phyloP scores from a whole-genome alignment of 2,113 vertebrate species.

The Limanda limanda region DNA sequence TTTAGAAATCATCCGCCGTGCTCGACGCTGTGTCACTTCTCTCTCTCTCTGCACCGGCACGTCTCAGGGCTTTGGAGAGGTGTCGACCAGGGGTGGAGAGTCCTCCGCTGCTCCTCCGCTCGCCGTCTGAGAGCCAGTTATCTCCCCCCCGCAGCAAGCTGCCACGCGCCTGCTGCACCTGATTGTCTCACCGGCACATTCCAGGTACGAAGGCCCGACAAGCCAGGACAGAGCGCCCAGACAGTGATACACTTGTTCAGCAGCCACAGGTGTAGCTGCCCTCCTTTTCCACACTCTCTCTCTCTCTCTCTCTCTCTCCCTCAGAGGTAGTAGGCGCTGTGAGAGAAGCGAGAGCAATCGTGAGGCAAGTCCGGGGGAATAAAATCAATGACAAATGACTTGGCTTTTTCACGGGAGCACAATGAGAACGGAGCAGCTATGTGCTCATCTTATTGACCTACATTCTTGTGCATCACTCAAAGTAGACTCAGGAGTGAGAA shows the following conservation, averaged over 20 bases:
- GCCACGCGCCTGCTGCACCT: constrained; percentile 97
- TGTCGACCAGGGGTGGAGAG: constrained; percentile 31
- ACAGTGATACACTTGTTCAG: constrained; percentile 98
- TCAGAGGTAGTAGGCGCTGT: constrained; percentile 74
- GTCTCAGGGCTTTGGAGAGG: constrained; percentile 36
- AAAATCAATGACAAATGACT: constrained; percentile 61
- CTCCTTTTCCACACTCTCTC: constrained; percentile 77
- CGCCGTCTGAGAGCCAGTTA: constrained; percentile 81
- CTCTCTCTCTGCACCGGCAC: constrained; percentile 19
- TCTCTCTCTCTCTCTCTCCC: constrained; percentile 63
- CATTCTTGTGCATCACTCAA: constrained; percentile 45
- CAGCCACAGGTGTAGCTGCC: constrained; percentile 94
- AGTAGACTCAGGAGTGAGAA: constrained; percentile 24
- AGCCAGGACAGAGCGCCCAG: constrained; percentile 86
- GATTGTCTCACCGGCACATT: constrained; percentile 95
- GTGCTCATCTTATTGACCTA: constrained; percentile 40
- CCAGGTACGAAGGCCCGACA: constrained; percentile 86
- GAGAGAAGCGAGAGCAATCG: constrained; percentile 78
- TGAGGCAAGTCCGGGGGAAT: constrained; percentile 21
- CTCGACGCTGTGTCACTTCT: constrained; percentile 24
- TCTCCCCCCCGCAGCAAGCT: constrained; percentile 86
- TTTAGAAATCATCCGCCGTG: constrained; percentile 68
- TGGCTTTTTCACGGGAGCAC: constrained; percentile 20
- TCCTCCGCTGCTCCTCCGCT: constrained; percentile 63
- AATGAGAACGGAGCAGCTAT: constrained; percentile 31